Percentiles rank a stretch among this genome's conserved stretches.
Evolutionary conservation across 1,140 invertebrate species (phyloP).

Genomic region (Alviniconcha marisindica): DNA sequence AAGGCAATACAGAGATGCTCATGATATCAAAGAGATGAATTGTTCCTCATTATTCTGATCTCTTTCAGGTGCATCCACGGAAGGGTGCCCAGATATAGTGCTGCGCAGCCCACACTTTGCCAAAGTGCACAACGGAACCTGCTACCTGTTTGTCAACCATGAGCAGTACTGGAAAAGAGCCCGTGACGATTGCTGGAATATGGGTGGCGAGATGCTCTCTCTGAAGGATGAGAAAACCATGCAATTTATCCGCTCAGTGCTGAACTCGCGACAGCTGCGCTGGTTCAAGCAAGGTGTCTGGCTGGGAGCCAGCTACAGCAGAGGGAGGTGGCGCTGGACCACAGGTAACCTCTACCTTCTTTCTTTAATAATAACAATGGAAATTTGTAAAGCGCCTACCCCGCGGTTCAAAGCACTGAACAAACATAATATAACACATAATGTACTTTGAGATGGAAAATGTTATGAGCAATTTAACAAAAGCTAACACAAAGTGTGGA

Average conservation of each 20-base stretch:
- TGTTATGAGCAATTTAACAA: too few relatives aligned
- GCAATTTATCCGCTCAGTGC: slow-evolving; percentile 57
- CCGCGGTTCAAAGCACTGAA: too few relatives aligned
- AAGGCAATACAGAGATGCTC: too few relatives aligned
- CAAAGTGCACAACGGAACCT: slow-evolving; percentile 44
- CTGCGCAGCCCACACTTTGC: slow-evolving; percentile 17
- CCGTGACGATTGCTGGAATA: slow-evolving; percentile 51
- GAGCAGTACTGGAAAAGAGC: slow-evolving; percentile 63
- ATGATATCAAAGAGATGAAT: too few relatives aligned
- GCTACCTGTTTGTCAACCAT: slow-evolving; percentile 62
- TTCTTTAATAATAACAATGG: too few relatives aligned
- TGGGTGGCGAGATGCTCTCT: slow-evolving; percentile 59
- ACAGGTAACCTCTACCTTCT: slow-evolving; percentile 60
- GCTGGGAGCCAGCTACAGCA: slow-evolving; percentile 56
- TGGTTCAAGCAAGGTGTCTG: slow-evolving; percentile 63
- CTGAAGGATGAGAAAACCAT: slow-evolving; percentile 53
- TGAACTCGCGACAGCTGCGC: slow-evolving; percentile 54
- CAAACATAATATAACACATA: too few relatives aligned
- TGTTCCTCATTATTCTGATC: too few relatives aligned
- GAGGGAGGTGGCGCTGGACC: slow-evolving; percentile 59
- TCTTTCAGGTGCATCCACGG: slow-evolving; percentile 26
- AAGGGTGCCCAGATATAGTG: slow-evolving; percentile 27
- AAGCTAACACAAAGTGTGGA: too few relatives aligned
- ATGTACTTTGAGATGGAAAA: too few relatives aligned
- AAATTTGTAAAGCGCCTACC: too few relatives aligned